These are phyloP conservation scores for Python bivittatus DNA, from an alignment of 2,113 vertebrate species.

Conservation along the genomic window DNA sequence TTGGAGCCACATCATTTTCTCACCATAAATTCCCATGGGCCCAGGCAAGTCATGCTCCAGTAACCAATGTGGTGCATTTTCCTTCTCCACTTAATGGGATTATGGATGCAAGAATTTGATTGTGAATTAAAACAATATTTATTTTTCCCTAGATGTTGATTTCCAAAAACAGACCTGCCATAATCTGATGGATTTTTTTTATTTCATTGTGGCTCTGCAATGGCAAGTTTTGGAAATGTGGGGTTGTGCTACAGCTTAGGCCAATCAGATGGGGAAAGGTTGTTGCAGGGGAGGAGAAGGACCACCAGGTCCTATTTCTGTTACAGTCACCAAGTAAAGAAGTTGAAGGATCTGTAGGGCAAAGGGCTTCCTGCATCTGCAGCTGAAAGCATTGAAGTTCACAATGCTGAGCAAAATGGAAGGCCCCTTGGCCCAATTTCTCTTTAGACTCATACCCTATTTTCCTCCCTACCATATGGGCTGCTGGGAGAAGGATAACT, in stretches of 20 bases:
- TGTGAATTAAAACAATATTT: slow-evolving; percentile 24
- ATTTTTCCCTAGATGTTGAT: neutral
- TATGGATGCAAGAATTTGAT: slow-evolving; percentile 37
- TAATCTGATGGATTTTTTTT: neutral
- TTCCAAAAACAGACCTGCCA: neutral
- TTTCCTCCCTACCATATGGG: neutral
- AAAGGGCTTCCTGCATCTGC: neutral
- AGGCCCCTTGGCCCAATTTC: neutral
- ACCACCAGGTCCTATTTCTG: neutral
- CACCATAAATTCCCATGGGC: neutral
- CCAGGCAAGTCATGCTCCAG: slow-evolving; percentile 11
- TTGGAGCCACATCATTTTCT: slow-evolving; percentile 23
- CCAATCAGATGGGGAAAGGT: neutral
- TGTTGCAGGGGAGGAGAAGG: neutral
- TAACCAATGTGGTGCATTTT: slow-evolving; percentile 30
- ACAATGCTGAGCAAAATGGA: neutral
- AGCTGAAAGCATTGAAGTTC: neutral
- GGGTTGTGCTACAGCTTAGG: neutral
- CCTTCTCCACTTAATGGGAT: neutral
- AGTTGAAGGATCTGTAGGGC: neutral
- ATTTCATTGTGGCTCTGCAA: neutral
- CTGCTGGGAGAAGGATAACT: neutral
- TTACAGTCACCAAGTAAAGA: neutral
- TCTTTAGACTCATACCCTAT: neutral
- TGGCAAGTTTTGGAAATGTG: neutral